A percentile compares a stretch with the other conserved stretches of the same genome.
phyloP scores from a whole-genome alignment of 1,140 invertebrate species.

The Pentalonia nigronervosa region DNA sequence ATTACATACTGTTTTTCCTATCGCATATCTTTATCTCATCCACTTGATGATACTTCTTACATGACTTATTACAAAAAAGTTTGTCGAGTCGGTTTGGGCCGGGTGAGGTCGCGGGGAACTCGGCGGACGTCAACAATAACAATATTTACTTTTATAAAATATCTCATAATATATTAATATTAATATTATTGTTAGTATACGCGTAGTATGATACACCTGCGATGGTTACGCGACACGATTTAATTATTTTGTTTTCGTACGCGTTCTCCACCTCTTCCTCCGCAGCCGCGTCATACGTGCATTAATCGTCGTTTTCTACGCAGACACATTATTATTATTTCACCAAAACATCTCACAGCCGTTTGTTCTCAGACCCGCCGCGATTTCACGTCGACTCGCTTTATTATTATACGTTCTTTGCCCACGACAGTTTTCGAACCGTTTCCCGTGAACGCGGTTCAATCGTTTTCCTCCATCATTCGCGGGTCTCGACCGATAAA shows the following conservation, averaged over 20 bases:
- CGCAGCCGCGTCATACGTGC: neutral
- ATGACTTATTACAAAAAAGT: neutral
- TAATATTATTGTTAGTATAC: neutral
- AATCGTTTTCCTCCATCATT: neutral
- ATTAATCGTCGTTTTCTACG: neutral
- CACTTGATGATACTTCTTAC: too few relatives aligned
- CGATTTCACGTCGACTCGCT: neutral
- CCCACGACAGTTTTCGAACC: neutral
- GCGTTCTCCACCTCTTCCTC: neutral
- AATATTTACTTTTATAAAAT: neutral
- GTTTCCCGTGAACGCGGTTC: neutral
- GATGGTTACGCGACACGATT: neutral
- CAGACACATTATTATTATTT: neutral
- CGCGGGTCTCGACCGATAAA: neutral
- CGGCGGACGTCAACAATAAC: neutral
- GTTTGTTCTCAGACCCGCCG: neutral
- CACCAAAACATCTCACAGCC: neutral
- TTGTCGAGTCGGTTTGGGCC: neutral
- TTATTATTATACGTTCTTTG: neutral
- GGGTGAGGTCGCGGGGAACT: neutral
- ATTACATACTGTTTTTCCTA: too few relatives aligned
- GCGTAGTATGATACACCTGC: neutral
- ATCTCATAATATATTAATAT: too few relatives aligned
- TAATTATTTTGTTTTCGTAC: slow-evolving; percentile 31
- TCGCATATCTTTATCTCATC: too few relatives aligned